Base-by-base conservation (phyloP, 2,113 vertebrate genomes). In the Reinhardtius hippoglossoides region DNA sequence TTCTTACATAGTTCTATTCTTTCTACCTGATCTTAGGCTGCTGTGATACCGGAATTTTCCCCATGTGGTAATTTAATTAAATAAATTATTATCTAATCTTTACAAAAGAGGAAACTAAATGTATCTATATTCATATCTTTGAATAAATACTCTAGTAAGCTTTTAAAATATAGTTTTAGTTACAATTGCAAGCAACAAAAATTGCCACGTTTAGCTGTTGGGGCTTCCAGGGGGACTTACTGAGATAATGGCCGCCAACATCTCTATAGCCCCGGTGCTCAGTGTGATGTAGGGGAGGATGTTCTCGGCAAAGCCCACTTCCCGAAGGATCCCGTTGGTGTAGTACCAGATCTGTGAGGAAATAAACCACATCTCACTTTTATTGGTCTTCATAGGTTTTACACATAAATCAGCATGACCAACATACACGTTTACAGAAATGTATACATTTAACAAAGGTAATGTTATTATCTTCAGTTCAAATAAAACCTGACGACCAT, bases 271-370 rank as follows among this genome's bases (percentile, higher is more conserved):
- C 2, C 97, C 97, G 0, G 97, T 99, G 85, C 95, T 97, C 77
- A 99, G 81, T 1, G 96, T 97, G 84, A 99, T 91, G 21, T 99
- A 99, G 0, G 97, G 97, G 55, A 96, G 93, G 26, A 94, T 90
- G 7, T 91, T 83, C 1, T 5, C 76, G 0, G 71, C 55, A 58
- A 99, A 96, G 35, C 97, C 97, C 16, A 97, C 94, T 35, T 93
- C 93, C 9, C 37, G 82, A 1, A 99, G 95, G 86, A 99, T 98
- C 78, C 92, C 96, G 67, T 92, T 98, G 44, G 97, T 99, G 90
- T 98, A 99, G 87, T 97, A 99, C 97, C 97, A 98, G 81, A 99
- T 98, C 98, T 98, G 60, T 9, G 74, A 69, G 18, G 26, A 79
- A 13, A 81, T 1, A 71, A 83, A 86, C 23, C 1, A 70, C 21